Conservation (phyloP, 1,140 invertebrate species). For the Aphelenchoides avenae region DNA sequence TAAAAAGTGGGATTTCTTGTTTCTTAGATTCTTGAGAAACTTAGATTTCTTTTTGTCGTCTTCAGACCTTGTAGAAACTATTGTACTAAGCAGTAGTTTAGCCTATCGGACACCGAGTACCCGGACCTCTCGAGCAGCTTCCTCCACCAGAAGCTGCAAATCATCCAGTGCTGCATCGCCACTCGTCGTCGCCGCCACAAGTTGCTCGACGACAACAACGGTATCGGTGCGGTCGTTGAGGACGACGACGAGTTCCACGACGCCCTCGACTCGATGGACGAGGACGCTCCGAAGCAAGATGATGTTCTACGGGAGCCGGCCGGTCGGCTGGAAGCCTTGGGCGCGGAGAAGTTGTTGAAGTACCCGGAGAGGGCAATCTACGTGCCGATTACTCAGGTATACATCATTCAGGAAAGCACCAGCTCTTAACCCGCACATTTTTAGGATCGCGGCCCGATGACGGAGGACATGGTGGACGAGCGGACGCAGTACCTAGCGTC, state of each 20-base stretch:
- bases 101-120: slow-evolving; percentile 28
- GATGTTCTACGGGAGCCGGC: no score
- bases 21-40: neutral
- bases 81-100: slow-evolving; percentile 12
- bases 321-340: slow-evolving; percentile 68
- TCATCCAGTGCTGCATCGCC: slow-evolving; percentile 91
- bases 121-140: slow-evolving; percentile 76
- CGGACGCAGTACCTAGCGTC: slow-evolving; percentile 79
- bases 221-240: slow-evolving; percentile 8
- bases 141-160: slow-evolving; percentile 90
- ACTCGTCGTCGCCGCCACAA: slow-evolving; percentile 65
- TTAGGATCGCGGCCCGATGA: slow-evolving; percentile 83
- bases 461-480: slow-evolving; percentile 89
- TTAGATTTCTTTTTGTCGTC: slow-evolving; percentile 13
- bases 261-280: slow-evolving; percentile 35
- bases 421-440: slow-evolving; percentile 8
- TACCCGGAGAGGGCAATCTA: slow-evolving; percentile 65
- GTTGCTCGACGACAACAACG: slow-evolving; percentile 17
- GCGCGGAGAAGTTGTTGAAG: slow-evolving; percentile 60
- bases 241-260: slow-evolving; percentile 65
- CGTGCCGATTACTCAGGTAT: slow-evolving; percentile 76
- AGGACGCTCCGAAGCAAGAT: neutral
- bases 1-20: no score
- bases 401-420: neutral
- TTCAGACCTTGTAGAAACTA: no score